Percentiles rank a stretch among this genome's conserved stretches.
phyloP scores from a whole-genome alignment of 2,113 vertebrate species.

The Halcyon senegalensis region DNA sequence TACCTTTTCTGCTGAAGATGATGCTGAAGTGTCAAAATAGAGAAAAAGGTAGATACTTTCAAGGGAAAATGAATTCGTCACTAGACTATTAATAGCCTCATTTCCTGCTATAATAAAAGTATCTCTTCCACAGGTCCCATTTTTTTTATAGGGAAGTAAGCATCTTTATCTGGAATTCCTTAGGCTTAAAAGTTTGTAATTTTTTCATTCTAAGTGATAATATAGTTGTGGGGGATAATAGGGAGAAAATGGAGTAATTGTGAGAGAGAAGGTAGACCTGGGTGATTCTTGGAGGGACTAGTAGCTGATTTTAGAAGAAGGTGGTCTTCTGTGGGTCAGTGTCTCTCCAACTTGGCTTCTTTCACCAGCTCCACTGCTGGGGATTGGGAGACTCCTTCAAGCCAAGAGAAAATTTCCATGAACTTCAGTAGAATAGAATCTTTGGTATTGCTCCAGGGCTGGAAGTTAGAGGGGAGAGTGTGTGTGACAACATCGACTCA shows the following conservation, averaged over 20 bases:
- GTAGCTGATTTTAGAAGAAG: not conserved
- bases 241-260: not conserved
- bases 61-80: not conserved
- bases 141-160: not conserved
- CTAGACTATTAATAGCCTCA: not conserved
- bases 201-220: too few relatives aligned
- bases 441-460: not conserved
- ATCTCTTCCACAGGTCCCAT: not conserved
- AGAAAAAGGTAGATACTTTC: not conserved
- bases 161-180: not conserved
- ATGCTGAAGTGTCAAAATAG: not conserved
- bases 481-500: not conserved
- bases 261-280: not conserved
- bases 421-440: not conserved
- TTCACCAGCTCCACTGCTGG: not conserved
- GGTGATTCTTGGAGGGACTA: not conserved
- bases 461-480: not conserved
- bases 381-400: not conserved
- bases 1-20: not conserved
- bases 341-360: not conserved
- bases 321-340: not conserved
- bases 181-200: too few relatives aligned
- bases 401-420: not conserved
- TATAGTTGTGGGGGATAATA: not conserved
- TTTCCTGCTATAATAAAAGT: not conserved